These are phyloP conservation scores for Heliconius sara DNA, from an alignment of 2,888 invertebrate species.

Conservation along the genomic window DNA sequence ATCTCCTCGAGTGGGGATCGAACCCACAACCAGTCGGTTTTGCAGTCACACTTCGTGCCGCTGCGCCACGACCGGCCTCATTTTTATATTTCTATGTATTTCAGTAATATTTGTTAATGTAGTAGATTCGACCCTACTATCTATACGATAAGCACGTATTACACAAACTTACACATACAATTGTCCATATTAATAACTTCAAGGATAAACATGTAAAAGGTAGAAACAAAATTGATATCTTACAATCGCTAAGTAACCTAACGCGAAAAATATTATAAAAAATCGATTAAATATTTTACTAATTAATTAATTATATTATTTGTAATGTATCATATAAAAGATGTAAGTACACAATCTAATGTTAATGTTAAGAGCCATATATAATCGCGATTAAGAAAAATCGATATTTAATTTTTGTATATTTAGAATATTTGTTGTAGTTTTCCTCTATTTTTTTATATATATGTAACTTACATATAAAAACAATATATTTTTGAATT, in stretches of 20 bases:
- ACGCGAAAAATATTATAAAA: conserved; percentile 24
- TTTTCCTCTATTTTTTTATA: not conserved
- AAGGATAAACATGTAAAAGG: conserved; percentile 15
- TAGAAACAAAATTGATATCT: conserved; percentile 25
- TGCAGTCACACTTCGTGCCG: too few relatives aligned
- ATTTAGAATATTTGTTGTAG: not conserved
- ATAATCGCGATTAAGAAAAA: not conserved
- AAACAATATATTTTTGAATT: not conserved
- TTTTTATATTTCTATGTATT: not conserved
- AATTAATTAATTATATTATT: conserved; percentile 8
- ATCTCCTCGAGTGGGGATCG: too few relatives aligned
- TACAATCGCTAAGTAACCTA: conserved; percentile 22
- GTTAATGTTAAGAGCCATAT: conserved; percentile 13
- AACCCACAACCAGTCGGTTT: too few relatives aligned
- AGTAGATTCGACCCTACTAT: not conserved
- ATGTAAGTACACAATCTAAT: conserved; percentile 39
- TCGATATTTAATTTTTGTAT: not conserved
- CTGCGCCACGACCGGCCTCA: too few relatives aligned
- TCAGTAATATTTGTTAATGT: not conserved
- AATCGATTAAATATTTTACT: conserved; percentile 26
- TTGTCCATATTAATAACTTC: conserved; percentile 1
- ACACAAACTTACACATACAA: conserved; percentile 1
- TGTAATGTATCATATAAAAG: conserved; percentile 34
- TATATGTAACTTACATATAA: not conserved
- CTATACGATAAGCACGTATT: conserved; percentile 2